Conservation (phyloP, 2,797 vertebrate genomes). For the Benthosema pterotum region DNA sequence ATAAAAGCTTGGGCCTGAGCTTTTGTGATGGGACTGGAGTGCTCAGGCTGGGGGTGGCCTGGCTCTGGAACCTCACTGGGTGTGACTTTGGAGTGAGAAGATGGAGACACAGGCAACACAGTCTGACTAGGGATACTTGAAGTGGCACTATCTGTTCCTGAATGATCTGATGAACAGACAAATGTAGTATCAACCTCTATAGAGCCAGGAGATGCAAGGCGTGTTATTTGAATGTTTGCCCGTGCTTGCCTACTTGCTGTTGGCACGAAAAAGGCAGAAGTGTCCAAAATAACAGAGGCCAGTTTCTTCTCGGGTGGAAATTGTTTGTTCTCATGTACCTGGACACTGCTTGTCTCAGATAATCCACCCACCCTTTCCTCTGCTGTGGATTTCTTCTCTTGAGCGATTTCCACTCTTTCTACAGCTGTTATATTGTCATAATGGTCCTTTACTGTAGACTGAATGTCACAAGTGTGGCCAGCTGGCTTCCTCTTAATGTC, state of each 20-base stretch:
- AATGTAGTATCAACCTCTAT: conserved; percentile 13
- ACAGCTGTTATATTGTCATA: neutral
- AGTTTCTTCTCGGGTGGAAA: conserved; percentile 32
- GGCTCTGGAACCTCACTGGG: conserved; percentile 16
- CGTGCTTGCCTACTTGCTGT: conserved; percentile 4
- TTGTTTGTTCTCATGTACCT: conserved; percentile 7
- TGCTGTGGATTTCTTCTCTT: neutral
- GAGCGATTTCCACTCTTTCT: conserved; percentile 5
- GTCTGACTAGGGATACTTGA: neutral
- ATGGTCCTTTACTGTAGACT: neutral
- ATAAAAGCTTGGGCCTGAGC: conserved; percentile 19
- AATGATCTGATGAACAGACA: conserved; percentile 6
- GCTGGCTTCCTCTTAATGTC: conserved; percentile 5
- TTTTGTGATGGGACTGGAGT: neutral
- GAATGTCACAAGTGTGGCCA: neutral
- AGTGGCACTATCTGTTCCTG: conserved; percentile 3
- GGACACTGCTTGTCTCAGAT: conserved; percentile 1
- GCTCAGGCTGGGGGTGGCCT: conserved; percentile 12
- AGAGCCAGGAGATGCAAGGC: conserved; percentile 4
- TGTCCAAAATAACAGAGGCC: conserved; percentile 39
- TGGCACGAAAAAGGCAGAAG: conserved; percentile 9
- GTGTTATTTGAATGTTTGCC: conserved; percentile 7
- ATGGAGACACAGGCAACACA: conserved; percentile 3
- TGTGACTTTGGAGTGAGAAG: neutral
- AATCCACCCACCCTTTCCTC: neutral